phyloP scores from a whole-genome alignment of 2,888 invertebrate species.

The Hyppa rectilinea region DNA sequence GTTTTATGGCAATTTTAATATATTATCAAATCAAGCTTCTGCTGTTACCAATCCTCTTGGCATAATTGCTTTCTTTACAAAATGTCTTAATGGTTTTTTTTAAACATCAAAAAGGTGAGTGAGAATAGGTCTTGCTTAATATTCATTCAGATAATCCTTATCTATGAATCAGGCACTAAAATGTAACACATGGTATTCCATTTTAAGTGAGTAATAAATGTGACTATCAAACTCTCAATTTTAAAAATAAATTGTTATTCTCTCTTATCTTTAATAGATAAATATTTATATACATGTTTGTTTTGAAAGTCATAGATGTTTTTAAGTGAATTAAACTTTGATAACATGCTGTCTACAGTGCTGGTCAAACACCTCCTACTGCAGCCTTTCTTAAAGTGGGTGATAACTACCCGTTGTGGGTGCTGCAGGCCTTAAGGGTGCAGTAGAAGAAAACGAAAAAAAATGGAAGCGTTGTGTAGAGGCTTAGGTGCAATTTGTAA shows the following conservation, averaged over 20 bases:
- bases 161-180: not conserved
- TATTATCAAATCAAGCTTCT: not conserved
- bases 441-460: too few species aligned
- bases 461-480: too few species aligned
- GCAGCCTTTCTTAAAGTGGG: too few species aligned
- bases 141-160: not conserved
- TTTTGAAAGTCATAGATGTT: conserved; percentile 15
- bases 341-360: not conserved
- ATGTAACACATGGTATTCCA: too few species aligned
- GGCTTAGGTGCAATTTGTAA: too few species aligned
- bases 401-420: too few species aligned
- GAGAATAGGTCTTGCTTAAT: not conserved
- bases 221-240: not conserved
- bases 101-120: not conserved
- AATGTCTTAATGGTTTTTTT: not conserved
- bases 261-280: conserved; percentile 32
- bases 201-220: not conserved
- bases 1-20: conserved; percentile 4
- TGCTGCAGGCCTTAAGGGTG: too few species aligned
- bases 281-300: conserved; percentile 32
- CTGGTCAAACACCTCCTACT: not conserved
- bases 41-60: not conserved
- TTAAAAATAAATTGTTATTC: conserved; percentile 23
- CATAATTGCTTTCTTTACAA: too few species aligned
- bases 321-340: conserved; percentile 20